phyloP scores from a whole-genome alignment of 2,888 invertebrate species.

The Drosophila aldrichi region DNA sequence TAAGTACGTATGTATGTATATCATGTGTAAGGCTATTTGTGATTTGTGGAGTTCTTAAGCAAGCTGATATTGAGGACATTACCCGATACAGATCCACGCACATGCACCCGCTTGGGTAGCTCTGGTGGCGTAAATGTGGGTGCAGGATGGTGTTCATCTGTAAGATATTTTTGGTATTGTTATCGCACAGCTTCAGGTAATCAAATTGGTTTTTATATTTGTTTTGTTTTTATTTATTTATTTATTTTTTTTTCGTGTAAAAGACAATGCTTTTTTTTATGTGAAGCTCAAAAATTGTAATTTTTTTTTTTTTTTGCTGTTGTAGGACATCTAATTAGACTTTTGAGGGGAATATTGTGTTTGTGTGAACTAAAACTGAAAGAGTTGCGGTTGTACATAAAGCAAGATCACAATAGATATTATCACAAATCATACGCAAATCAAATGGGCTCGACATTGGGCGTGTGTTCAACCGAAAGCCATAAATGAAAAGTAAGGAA shows the following conservation, averaged over 20 bases:
- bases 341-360: constrained; percentile 49
- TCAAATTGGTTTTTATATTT: constrained; percentile 37
- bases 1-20: constrained; percentile 24
- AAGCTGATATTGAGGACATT: constrained; percentile 64
- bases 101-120: constrained; percentile 99
- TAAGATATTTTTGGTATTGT: constrained; percentile 87
- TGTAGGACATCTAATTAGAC: constrained; percentile 44
- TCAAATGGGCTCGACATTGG: constrained; percentile 29
- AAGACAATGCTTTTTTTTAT: constrained; percentile 54
- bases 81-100: constrained; percentile 91
- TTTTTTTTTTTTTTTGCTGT: constrained; percentile 32
- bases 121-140: constrained; percentile 99
- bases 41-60: constrained; percentile 25
- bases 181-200: constrained; percentile 87
- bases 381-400: constrained; percentile 46
- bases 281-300: constrained; percentile 56
- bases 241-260: constrained; percentile 53
- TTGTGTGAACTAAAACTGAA: constrained; percentile 48
- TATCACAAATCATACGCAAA: constrained; percentile 54
- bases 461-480: constrained; percentile 33
- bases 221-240: constrained; percentile 32
- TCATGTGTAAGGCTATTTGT: constrained; percentile 27
- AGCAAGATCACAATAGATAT: constrained; percentile 39
- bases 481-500: constrained; percentile 42
- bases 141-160: constrained; percentile 99